A percentile compares a stretch with the other conserved stretches of the same genome.
Evolutionary conservation across 2,113 vertebrate species (phyloP).

Genomic region (Anseranas semipalmata): DNA sequence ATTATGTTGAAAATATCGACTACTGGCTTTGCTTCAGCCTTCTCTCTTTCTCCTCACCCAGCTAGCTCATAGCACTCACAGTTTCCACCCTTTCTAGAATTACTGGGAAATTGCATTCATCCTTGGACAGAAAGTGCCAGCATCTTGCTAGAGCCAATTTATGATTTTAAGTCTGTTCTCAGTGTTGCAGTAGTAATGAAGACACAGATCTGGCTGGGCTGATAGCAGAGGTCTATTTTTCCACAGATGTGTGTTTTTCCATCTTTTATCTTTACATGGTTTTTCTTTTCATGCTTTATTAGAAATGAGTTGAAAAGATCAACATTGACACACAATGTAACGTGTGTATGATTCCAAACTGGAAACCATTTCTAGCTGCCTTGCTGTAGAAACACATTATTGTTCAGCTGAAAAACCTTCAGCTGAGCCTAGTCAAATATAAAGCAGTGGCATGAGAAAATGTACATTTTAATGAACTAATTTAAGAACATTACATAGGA

Average conservation of each 20-base stretch:
- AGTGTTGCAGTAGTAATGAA: conserved; percentile 40
- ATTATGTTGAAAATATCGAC: background rate
- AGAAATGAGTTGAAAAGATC: conserved; percentile 34
- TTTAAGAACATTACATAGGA: background rate
- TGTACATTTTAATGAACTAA: background rate
- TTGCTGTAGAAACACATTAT: background rate
- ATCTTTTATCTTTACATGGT: background rate
- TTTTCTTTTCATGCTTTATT: conserved; percentile 23
- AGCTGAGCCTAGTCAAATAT: background rate
- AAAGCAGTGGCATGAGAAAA: conserved; percentile 7
- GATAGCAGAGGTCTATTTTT: conserved; percentile 27
- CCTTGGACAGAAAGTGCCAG: background rate
- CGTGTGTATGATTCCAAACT: background rate
- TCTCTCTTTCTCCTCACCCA: background rate
- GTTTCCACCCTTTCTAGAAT: background rate
- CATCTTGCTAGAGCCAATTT: background rate
- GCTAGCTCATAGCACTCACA: background rate
- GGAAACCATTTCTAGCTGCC: background rate
- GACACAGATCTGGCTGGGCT: conserved; percentile 9
- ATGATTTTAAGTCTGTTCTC: conserved; percentile 1
- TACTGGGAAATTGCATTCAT: background rate
- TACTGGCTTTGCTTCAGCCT: background rate
- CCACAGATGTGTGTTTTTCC: conserved; percentile 23
- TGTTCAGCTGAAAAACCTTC: conserved; percentile 3
- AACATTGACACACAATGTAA: background rate